These are phyloP conservation scores for Pelosia muscerda DNA, from an alignment of 2,888 invertebrate genomes.

Conservation along the genomic window DNA sequence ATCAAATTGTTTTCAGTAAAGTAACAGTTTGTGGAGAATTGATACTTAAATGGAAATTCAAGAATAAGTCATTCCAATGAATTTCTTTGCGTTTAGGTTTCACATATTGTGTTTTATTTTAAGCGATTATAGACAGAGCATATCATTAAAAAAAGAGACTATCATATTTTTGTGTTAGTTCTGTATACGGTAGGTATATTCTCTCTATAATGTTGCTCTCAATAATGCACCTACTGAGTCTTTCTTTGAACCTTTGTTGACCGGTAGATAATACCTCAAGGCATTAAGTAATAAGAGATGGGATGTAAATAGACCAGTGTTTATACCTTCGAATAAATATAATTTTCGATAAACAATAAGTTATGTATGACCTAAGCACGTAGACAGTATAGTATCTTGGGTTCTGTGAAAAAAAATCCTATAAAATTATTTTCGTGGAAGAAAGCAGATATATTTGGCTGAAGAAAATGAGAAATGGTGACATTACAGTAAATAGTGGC, in stretches of 20 bases:
- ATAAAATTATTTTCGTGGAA: constrained; percentile 47
- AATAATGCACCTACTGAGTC: no score
- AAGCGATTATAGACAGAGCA: no score
- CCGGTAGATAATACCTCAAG: no score
- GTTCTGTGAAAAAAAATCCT: constrained; percentile 19
- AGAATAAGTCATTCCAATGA: neutral
- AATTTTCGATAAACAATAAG: neutral
- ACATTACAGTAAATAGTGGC: constrained; percentile 50
- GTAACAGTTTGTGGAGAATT: neutral
- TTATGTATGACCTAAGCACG: neutral
- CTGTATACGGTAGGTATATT: no score
- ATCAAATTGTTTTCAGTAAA: constrained; percentile 8
- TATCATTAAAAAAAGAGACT: no score
- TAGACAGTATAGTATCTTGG: neutral
- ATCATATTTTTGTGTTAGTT: no score
- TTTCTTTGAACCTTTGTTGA: no score
- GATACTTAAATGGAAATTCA: neutral
- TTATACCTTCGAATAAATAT: no score
- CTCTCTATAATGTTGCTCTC: no score
- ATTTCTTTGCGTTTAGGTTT: neutral
- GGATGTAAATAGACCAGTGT: no score
- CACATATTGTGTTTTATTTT: neutral
- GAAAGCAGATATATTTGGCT: constrained; percentile 38
- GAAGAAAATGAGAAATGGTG: constrained; percentile 48
- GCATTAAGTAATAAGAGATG: no score